These are phyloP conservation scores for Glareola pratincola DNA, from an alignment of 2,113 vertebrate genomes.

Conservation along the genomic window DNA sequence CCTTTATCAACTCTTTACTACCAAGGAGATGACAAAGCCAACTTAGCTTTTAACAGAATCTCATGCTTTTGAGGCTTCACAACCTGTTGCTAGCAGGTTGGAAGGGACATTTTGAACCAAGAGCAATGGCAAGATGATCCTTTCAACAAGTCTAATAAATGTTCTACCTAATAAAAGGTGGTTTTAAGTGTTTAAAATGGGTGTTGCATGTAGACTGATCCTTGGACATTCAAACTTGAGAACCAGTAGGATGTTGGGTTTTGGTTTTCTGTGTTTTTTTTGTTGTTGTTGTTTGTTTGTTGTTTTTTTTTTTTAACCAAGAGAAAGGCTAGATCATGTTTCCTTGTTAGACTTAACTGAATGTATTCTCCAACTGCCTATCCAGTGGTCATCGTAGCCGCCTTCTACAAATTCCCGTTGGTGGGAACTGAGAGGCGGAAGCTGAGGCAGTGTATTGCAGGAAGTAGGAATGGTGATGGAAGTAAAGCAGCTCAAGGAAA, in stretches of 20 bases:
- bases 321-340: neutral
- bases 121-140: neutral
- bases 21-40: neutral
- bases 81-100: neutral
- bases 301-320: neutral
- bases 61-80: neutral
- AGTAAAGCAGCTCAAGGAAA: neutral
- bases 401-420: neutral
- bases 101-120: neutral
- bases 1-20: neutral
- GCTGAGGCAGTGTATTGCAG: neutral
- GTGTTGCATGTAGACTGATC: neutral
- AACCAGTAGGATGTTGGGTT: accelerated
- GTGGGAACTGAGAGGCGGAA: neutral
- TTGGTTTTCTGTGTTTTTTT: neutral
- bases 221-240: neutral
- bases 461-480: neutral
- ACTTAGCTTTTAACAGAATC: neutral
- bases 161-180: neutral
- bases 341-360: neutral
- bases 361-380: neutral
- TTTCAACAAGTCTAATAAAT: neutral
- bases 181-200: neutral
- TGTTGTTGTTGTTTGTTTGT: too few relatives aligned
- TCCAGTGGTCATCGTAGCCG: neutral